Evolutionary conservation across 2,113 vertebrate species (phyloP), one percentile per base, ranked within the genome.

Genomic region (Chloropsis cyanopogon): DNA sequence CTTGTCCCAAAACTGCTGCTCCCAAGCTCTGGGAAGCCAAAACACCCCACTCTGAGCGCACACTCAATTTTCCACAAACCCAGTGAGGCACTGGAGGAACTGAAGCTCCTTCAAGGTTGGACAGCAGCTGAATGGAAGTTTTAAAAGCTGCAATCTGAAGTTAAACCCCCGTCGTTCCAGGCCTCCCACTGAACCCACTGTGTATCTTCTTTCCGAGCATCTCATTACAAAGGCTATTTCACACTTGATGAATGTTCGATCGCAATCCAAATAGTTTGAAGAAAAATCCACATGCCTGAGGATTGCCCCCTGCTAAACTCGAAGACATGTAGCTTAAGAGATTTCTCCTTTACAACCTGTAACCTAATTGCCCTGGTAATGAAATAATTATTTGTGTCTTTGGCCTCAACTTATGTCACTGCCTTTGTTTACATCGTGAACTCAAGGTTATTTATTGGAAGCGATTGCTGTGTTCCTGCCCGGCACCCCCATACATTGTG

Each of bases 201-300:
- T 19, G 61, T 47, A 11, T 82, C 82, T 78, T 73, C 83, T 52
- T 81, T 33, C 80, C 2, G 4, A 68, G 42, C 70, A 39, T 70
- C 83, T 95, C 29, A 94, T 94, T 81, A 86, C 88, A 69, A 77
- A 93, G 77, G 88, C 78, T 84, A 24, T 83, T 92, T 95, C 92
- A 84, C 72, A 88, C 80, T 68, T 92, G 86, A 91, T 91, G 54
- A 76, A 95, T 39, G 81, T 89, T 91, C 81, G 22, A 88, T 92
- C 4, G 17, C 65, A 76, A 91, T 70, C 84, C 86, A 92, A 81
- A 91, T 6, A 86, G 73, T 90, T 44, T 11, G 77, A 37, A 84
- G 89, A 49, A 73, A 84, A 92, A 71, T 54, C 81, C 78, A n/a
- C 70, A 6, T 46, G 83, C 95, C 61, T 53, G 57, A 84, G 54